These are phyloP conservation scores for Eupithecia pulchellata DNA, from an alignment of 2,888 invertebrate genomes.

Conservation along the genomic window DNA sequence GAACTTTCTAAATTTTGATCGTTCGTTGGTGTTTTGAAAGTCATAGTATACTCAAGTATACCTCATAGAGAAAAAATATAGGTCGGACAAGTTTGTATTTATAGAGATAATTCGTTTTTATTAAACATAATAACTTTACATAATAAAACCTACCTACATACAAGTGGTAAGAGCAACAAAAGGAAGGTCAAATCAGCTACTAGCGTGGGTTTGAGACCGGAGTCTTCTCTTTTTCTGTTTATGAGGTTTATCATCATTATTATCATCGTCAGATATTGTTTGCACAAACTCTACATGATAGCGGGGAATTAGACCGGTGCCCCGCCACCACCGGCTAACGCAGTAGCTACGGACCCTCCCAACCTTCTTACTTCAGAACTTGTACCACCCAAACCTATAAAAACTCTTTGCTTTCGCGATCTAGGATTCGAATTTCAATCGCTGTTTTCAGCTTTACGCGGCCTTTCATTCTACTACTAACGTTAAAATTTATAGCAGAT, in stretches of 20 bases:
- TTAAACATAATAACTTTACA: too few species aligned
- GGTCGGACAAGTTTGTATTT: too few species aligned
- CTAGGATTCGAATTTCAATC: conserved; percentile 17
- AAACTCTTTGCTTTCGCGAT: conserved; percentile 25
- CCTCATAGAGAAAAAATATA: too few species aligned
- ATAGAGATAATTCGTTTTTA: too few species aligned
- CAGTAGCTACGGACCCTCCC: conserved; percentile 33
- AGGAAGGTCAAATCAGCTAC: conserved; percentile 30
- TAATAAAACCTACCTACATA: neutral
- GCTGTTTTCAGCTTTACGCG: neutral
- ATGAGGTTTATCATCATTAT: neutral
- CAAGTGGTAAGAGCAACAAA: neutral
- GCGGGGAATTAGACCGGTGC: conserved; percentile 19
- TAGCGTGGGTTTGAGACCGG: conserved; percentile 20
- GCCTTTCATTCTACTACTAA: neutral
- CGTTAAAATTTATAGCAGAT: neutral
- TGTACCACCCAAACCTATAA: neutral
- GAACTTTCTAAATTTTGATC: too few species aligned
- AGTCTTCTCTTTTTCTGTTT: neutral
- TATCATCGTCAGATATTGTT: neutral
- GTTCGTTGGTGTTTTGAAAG: too few species aligned
- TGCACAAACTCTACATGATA: neutral
- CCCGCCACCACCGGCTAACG: conserved; percentile 25
- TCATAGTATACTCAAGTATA: too few species aligned
- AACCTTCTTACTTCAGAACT: neutral